Percentiles rank a stretch among this genome's conserved stretches.
Conservation (phyloP, 2,888 invertebrate species). For the Augiades crinisus region DNA sequence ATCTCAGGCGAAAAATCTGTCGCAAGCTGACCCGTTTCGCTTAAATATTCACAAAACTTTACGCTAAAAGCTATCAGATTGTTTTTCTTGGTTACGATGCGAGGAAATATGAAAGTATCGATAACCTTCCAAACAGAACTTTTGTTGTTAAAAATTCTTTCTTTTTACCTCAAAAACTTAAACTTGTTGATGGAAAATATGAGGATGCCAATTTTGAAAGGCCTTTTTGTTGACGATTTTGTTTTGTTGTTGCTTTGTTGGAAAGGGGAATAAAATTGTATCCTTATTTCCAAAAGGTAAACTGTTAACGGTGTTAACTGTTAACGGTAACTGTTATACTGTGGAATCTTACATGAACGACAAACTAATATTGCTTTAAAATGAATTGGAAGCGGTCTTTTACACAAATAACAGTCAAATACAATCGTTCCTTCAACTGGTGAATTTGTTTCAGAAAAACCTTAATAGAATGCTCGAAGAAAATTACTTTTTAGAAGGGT, state of each 20-base stretch:
- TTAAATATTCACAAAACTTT: constrained; percentile 26
- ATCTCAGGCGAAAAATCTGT: constrained; percentile 25
- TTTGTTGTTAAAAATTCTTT: constrained; percentile 12
- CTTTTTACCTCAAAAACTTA: constrained; percentile 5
- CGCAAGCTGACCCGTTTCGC: constrained; percentile 25
- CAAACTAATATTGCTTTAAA: constrained; percentile 15
- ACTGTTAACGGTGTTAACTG: too few relatives aligned
- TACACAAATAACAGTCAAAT: constrained; percentile 21
- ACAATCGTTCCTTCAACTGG: constrained; percentile 10
- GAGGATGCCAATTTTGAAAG: neutral
- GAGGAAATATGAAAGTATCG: constrained; percentile 18
- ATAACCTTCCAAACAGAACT: constrained; percentile 23
- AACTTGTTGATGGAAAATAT: neutral
- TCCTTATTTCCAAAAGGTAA: too few relatives aligned
- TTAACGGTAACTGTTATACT: neutral
- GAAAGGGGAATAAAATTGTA: too few relatives aligned
- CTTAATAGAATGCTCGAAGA: neutral
- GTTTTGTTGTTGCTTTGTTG: too few relatives aligned
- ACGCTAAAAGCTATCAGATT: constrained; percentile 23
- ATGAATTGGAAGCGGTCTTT: constrained; percentile 13
- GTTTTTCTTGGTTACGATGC: constrained; percentile 9
- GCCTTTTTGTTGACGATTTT: neutral
- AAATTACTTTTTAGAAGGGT: too few relatives aligned
- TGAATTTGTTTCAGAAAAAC: constrained; percentile 12
- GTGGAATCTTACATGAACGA: neutral